A percentile compares a stretch with the other conserved stretches of the same genome.
Conservation (phyloP, 1,140 invertebrate species). For the Dinoponera quadriceps region DNA sequence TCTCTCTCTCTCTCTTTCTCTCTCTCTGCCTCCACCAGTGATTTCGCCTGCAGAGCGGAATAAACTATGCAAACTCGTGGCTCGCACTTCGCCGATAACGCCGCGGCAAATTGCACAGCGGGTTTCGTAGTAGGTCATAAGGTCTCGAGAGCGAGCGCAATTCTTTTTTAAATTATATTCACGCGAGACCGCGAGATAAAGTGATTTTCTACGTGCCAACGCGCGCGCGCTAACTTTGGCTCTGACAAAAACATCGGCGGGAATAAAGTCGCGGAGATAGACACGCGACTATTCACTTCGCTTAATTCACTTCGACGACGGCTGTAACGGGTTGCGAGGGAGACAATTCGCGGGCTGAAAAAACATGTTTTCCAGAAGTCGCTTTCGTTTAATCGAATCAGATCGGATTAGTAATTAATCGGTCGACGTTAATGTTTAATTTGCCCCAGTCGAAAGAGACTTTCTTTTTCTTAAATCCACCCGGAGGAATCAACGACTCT, state of each 20-base stretch:
- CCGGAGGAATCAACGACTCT: too few relatives aligned
- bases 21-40: conserved; percentile 19
- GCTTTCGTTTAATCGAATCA: not conserved
- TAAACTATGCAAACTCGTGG: conserved; percentile 50
- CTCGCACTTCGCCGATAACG: conserved; percentile 42
- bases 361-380: not conserved
- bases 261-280: not conserved
- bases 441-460: too few relatives aligned
- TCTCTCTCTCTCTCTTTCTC: conserved; percentile 19
- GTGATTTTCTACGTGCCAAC: not conserved
- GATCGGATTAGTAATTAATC: not conserved
- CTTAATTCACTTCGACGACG: not conserved
- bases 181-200: not conserved
- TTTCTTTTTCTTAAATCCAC: too few relatives aligned
- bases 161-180: conserved; percentile 27
- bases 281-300: too few relatives aligned
- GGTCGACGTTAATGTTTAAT: not conserved
- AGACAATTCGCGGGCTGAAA: not conserved
- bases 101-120: conserved; percentile 7
- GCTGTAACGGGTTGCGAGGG: not conserved
- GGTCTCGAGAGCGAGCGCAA: conserved; percentile 31
- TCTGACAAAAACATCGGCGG: not conserved
- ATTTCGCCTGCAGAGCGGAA: conserved; percentile 47
- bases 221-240: not conserved
- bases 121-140: conserved; percentile 44